phyloP scores from a whole-genome alignment of 2,888 invertebrate species.

The Nymphalis c-album region DNA sequence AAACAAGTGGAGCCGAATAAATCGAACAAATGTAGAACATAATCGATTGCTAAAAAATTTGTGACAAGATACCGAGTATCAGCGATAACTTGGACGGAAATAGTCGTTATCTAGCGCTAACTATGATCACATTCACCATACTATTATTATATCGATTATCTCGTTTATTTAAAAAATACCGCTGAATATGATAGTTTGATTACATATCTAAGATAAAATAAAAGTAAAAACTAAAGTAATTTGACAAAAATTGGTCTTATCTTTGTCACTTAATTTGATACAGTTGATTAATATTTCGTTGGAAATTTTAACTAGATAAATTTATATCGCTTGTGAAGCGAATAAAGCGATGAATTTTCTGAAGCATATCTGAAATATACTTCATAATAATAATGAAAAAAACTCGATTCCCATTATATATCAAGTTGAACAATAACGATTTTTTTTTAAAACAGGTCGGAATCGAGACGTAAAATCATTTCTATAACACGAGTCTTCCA shows the following conservation, averaged over 20 bases:
- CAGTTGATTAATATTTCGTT: too few species aligned
- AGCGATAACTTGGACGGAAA: too few species aligned
- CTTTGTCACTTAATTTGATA: too few species aligned
- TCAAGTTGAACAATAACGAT: slow-evolving; percentile 27
- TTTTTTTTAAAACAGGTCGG: slow-evolving; percentile 24
- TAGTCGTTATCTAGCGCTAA: slow-evolving; percentile 1
- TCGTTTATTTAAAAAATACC: too few species aligned
- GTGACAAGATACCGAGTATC: slow-evolving; percentile 1
- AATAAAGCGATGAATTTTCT: not conserved
- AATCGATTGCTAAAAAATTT: slow-evolving; percentile 16
- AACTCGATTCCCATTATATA: slow-evolving; percentile 11
- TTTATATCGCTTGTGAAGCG: too few species aligned
- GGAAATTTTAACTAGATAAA: too few species aligned
- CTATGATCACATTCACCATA: too few species aligned
- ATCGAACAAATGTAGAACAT: not conserved
- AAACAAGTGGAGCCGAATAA: not conserved
- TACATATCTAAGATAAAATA: too few species aligned
- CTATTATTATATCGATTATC: too few species aligned
- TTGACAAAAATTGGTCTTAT: too few species aligned
- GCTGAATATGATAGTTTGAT: too few species aligned
- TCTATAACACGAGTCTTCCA: slow-evolving; percentile 49
- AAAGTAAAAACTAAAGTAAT: too few species aligned
- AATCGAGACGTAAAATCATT: slow-evolving; percentile 24
- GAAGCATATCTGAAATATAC: not conserved
- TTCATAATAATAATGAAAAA: not conserved